phyloP scores from a whole-genome alignment of 2,888 invertebrate species.

The Cheilosia scutellata region DNA sequence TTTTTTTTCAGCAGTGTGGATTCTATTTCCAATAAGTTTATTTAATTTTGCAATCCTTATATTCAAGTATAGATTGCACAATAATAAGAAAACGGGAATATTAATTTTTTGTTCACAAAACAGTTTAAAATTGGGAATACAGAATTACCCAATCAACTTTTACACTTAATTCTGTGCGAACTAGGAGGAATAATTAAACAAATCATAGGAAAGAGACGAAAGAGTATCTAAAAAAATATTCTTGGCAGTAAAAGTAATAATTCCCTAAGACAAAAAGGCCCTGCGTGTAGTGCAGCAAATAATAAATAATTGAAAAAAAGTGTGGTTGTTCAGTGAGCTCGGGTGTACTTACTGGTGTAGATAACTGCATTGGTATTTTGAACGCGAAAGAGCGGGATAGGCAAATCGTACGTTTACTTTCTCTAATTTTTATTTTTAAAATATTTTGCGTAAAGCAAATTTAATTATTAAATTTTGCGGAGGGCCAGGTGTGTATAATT shows the following conservation, averaged over 20 bases:
- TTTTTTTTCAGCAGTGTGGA: conserved; percentile 56
- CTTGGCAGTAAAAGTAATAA: conserved; percentile 9
- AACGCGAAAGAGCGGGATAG: conserved; percentile 28
- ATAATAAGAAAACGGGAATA: conserved; percentile 17
- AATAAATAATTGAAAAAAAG: conserved; percentile 18
- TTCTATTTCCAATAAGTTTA: conserved; percentile 40
- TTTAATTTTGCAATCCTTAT: conserved; percentile 21
- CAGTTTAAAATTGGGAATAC: background rate
- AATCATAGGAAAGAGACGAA: background rate
- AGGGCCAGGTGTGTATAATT: background rate
- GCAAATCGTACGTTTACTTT: conserved; percentile 56
- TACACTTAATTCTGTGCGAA: conserved; percentile 27
- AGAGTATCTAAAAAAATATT: background rate
- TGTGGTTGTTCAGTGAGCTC: conserved; percentile 33
- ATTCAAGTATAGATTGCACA: background rate
- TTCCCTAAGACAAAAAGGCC: conserved; percentile 3
- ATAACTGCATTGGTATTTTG: conserved; percentile 41
- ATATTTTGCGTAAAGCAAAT: conserved; percentile 16
- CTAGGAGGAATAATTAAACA: conserved; percentile 26
- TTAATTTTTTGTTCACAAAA: conserved; percentile 2
- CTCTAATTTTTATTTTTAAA: conserved; percentile 54
- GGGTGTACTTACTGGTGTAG: conserved; percentile 39
- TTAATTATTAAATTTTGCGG: conserved; percentile 8
- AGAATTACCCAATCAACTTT: background rate
- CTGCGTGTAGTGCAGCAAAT: conserved; percentile 36